A percentile compares a stretch with the other conserved stretches of the same genome.
Conservation (phyloP, 2,113 vertebrate genomes). For the Microtus ochrogaster region DNA sequence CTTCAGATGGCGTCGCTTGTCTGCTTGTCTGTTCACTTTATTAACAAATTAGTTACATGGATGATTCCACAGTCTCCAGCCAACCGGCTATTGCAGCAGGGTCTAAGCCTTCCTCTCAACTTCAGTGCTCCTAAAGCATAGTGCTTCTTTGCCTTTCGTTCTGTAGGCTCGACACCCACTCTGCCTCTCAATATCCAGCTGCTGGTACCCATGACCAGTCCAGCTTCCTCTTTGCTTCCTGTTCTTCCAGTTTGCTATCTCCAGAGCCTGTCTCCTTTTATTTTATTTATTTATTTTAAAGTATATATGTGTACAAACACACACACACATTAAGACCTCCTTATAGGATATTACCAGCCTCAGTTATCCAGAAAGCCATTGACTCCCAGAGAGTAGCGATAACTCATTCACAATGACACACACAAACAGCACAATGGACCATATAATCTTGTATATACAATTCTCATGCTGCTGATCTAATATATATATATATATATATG, state of each 20-base stretch:
- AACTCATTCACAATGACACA: neutral
- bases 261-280: neutral
- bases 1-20: conserved; percentile 69
- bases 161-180: rapidly evolving
- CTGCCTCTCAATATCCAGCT: neutral
- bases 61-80: neutral
- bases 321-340: no score
- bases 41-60: conserved; percentile 69
- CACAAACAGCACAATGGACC: no score
- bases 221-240: neutral
- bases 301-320: no score
- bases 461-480: neutral
- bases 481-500: no score
- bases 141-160: neutral
- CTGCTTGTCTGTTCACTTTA: conserved; percentile 68
- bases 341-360: neutral
- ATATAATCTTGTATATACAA: neutral
- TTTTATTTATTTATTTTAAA: neutral
- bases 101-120: neutral
- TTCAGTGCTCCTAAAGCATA: neutral
- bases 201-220: rapidly evolving
- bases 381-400: neutral
- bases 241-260: neutral
- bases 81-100: neutral
- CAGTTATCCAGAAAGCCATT: neutral